phyloP scores from a whole-genome alignment of 2,797 vertebrate species.

The Pipistrellus pipistrellus region DNA sequence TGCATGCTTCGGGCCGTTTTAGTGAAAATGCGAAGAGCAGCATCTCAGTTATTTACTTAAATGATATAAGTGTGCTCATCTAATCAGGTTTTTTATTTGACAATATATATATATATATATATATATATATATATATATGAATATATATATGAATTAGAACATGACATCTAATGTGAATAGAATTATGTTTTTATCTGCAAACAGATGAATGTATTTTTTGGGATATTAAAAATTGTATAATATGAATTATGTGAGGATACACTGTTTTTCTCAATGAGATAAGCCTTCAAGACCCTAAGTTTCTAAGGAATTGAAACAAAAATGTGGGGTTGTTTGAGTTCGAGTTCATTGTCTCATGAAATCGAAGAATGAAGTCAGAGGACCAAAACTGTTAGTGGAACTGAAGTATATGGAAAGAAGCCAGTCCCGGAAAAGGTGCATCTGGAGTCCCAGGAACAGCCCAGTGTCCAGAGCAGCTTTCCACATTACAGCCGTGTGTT shows the following conservation, averaged over 20 bases:
- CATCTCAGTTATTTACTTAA: slow-evolving; percentile 49
- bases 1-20: not conserved
- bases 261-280: not conserved
- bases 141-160: slow-evolving; percentile 46
- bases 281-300: slow-evolving; percentile 31
- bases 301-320: not conserved
- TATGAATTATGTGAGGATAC: slow-evolving; percentile 10
- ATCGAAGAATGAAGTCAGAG: too few species aligned
- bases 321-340: too few species aligned
- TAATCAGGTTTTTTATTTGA: slow-evolving; percentile 47
- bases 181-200: slow-evolving; percentile 36
- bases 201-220: slow-evolving; percentile 7
- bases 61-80: not conserved
- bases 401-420: too few species aligned
- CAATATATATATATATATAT: not conserved
- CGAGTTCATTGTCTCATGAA: too few species aligned
- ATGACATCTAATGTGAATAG: not conserved
- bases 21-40: slow-evolving; percentile 19
- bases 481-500: too few species aligned
- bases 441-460: too few species aligned
- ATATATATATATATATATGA: slow-evolving; percentile 24
- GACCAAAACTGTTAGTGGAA: too few species aligned
- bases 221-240: slow-evolving; percentile 45
- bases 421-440: too few species aligned
- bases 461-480: too few species aligned